These are phyloP conservation scores for Nemoura dubitans DNA, from an alignment of 2,888 invertebrate genomes.

Conservation along the genomic window DNA sequence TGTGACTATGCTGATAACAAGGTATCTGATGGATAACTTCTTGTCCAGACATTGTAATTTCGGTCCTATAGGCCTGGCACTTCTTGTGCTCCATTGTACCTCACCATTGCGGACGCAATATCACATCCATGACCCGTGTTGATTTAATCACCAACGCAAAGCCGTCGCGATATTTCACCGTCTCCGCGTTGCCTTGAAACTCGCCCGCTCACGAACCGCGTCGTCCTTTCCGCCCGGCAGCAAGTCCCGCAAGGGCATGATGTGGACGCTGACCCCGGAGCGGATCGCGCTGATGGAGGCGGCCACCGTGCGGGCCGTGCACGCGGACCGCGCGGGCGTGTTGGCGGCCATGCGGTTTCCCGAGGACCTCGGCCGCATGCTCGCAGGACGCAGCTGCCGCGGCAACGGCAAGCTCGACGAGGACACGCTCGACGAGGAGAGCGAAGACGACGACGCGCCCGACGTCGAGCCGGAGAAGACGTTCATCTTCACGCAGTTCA, in stretches of 20 bases:
- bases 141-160: too few relatives aligned
- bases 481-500: constrained; percentile 17
- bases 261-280: background rate
- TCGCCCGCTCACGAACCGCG: too few relatives aligned
- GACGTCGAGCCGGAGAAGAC: background rate
- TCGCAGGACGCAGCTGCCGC: background rate
- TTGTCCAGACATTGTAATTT: too few relatives aligned
- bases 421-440: background rate
- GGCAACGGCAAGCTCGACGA: background rate
- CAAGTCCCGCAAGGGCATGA: background rate
- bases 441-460: background rate
- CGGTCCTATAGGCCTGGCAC: too few relatives aligned
- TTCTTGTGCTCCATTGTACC: too few relatives aligned
- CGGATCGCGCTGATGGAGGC: background rate
- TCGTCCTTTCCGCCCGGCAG: background rate
- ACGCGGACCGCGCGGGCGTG: constrained; percentile 48
- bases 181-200: too few relatives aligned
- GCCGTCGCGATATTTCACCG: too few relatives aligned
- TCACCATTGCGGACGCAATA: too few relatives aligned
- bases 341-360: background rate
- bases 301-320: background rate
- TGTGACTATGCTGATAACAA: too few relatives aligned
- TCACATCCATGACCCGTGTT: too few relatives aligned
- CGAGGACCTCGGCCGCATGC: background rate
- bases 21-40: too few relatives aligned